Evolutionary conservation across 1,140 invertebrate species (phyloP).

Genomic region (Eubasilissa regina): DNA sequence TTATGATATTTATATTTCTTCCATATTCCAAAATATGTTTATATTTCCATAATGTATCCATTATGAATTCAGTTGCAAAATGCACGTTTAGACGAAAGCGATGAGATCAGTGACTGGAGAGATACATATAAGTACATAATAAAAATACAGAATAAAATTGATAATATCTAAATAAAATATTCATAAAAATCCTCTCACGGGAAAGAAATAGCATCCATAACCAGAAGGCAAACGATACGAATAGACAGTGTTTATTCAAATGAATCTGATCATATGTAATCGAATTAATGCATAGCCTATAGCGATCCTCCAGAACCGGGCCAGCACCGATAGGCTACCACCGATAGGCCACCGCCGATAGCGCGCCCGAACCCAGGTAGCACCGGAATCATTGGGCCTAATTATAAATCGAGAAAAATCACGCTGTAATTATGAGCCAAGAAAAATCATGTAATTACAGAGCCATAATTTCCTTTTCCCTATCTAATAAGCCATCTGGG

Average conservation of each 20-base stretch:
- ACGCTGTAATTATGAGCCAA: conserved; percentile 35
- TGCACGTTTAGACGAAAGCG: neutral
- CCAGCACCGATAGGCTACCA: conserved; percentile 32
- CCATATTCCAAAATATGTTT: conserved; percentile 1
- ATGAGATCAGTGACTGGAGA: conserved; percentile 12
- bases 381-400: conserved; percentile 48
- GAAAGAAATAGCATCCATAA: conserved; percentile 42
- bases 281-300: conserved; percentile 43
- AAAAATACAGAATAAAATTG: neutral
- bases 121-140: neutral
- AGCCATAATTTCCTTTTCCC: conserved; percentile 39
- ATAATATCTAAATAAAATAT: conserved; percentile 38
- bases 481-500: conserved; percentile 45
- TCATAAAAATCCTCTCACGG: conserved; percentile 45
- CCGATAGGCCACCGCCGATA: conserved; percentile 22
- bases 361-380: conserved; percentile 26
- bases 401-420: conserved; percentile 52
- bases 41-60: conserved; percentile 33
- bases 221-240: conserved; percentile 41
- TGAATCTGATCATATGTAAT: conserved; percentile 47
- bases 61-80: conserved; percentile 37
- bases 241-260: conserved; percentile 45
- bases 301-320: conserved; percentile 5
- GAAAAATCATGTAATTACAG: conserved; percentile 39
- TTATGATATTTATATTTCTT: neutral